A percentile compares a stretch with the other conserved stretches of the same genome.
Conservation (phyloP, 2,797 vertebrate species). For the Antrozous pallidus region DNA sequence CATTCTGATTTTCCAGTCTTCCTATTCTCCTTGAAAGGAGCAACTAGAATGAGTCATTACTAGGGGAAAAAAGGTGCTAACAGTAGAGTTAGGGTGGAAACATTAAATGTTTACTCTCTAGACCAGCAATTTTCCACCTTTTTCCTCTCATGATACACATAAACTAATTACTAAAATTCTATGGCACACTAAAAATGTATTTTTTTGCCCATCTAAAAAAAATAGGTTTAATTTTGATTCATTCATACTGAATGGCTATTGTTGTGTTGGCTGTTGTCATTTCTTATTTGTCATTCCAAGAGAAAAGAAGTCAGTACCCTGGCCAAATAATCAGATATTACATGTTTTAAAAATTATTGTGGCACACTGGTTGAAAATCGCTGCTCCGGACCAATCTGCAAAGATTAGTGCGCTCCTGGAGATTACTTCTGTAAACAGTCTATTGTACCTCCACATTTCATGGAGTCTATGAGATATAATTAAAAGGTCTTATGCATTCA, state of each 20-base stretch:
- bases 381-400: neutral
- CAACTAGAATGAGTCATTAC: neutral
- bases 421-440: neutral
- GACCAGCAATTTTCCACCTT: neutral
- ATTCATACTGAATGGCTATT: neutral
- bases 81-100: neutral
- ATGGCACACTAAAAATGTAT: neutral
- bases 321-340: neutral
- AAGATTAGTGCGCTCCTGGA: neutral
- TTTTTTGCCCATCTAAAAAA: neutral
- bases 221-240: neutral
- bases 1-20: slow-evolving; percentile 16
- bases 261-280: neutral
- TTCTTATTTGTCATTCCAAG: neutral
- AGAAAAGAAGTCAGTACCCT: neutral
- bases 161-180: neutral
- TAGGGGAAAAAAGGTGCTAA: neutral
- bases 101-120: neutral
- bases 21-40: neutral
- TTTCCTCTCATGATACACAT: neutral
- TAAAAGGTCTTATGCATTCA: neutral
- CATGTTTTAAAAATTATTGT: neutral
- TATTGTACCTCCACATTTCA: slow-evolving; percentile 22
- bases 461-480: neutral
- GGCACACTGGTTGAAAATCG: neutral